A percentile compares a stretch with the other conserved stretches of the same genome.
These are phyloP conservation scores for Girardinichthys multiradiatus DNA, from an alignment of 2,113 vertebrate species.

Conservation along the genomic window DNA sequence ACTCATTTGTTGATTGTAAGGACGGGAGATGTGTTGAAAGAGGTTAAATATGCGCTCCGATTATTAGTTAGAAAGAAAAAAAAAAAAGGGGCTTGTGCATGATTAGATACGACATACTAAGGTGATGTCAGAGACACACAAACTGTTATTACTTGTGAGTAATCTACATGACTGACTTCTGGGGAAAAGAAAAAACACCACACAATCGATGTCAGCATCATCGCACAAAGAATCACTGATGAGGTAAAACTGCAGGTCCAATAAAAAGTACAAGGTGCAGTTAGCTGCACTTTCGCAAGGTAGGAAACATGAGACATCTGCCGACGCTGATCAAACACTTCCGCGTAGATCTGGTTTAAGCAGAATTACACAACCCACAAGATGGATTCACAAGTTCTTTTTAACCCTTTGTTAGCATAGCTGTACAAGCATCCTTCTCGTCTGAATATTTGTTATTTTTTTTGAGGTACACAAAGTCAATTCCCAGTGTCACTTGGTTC, in stretches of 20 bases:
- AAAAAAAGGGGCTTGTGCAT: constrained; percentile 50
- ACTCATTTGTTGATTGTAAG: constrained; percentile 47
- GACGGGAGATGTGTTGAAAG: constrained; percentile 40
- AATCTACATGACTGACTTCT: constrained; percentile 56
- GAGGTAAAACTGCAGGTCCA: constrained; percentile 81
- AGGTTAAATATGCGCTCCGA: constrained; percentile 25
- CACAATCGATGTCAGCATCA: constrained; percentile 63
- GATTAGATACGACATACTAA: constrained; percentile 60
- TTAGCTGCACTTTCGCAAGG: constrained; percentile 59
- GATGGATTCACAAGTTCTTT: constrained; percentile 47
- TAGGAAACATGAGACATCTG: constrained; percentile 68
- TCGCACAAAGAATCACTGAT: constrained; percentile 67
- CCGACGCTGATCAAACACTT: constrained; percentile 61
- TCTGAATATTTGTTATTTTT: constrained; percentile 18
- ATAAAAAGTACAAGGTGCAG: constrained; percentile 74
- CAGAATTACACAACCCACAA: constrained; percentile 65
- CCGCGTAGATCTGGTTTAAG: constrained; percentile 68
- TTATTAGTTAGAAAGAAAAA: constrained; percentile 3
- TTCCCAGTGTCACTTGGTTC: constrained; percentile 58
- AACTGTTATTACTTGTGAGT: constrained; percentile 1
- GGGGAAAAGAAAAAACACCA: constrained; percentile 46
- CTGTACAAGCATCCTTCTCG: constrained; percentile 58
- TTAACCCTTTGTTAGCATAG: constrained; percentile 71
- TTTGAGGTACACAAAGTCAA: constrained; percentile 63
- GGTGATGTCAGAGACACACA: constrained; percentile 37